Percentiles rank a stretch among this genome's conserved stretches.
phyloP scores from a whole-genome alignment of 2,888 invertebrate genomes.

The Poecilus cupreus region DNA sequence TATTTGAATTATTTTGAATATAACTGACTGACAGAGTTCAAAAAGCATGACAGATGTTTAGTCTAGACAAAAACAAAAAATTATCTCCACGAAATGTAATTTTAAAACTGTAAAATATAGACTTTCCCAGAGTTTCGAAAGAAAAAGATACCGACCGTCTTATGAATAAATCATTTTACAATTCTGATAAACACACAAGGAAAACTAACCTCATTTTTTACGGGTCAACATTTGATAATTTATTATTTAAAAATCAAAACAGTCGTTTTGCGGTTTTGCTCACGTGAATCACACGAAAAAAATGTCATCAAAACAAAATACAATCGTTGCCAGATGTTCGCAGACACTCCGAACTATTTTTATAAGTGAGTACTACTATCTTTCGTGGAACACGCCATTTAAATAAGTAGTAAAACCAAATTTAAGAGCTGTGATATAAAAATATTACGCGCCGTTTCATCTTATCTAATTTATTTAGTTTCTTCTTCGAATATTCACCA shows the following conservation, averaged over 20 bases:
- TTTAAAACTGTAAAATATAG: neutral
- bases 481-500: neutral
- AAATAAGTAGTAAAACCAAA: conserved; percentile 40
- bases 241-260: neutral
- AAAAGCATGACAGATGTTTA: neutral
- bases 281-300: conserved; percentile 9
- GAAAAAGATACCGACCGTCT: neutral
- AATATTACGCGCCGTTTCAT: conserved; percentile 12
- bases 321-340: conserved; percentile 33
- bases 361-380: conserved; percentile 39
- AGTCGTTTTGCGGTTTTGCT: neutral
- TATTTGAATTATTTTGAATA: neutral
- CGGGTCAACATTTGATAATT: conserved; percentile 12
- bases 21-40: neutral
- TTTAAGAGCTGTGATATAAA: neutral
- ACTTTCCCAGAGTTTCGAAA: neutral
- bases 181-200: neutral
- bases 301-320: conserved; percentile 51
- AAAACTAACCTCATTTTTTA: neutral
- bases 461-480: conserved; percentile 9
- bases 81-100: neutral
- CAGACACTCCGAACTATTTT: conserved; percentile 39
- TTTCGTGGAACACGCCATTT: conserved; percentile 25
- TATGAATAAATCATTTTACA: neutral
- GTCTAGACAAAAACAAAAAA: neutral